These are phyloP conservation scores for Dendrolimus pini DNA, from an alignment of 2,888 invertebrate genomes.

Conservation along the genomic window DNA sequence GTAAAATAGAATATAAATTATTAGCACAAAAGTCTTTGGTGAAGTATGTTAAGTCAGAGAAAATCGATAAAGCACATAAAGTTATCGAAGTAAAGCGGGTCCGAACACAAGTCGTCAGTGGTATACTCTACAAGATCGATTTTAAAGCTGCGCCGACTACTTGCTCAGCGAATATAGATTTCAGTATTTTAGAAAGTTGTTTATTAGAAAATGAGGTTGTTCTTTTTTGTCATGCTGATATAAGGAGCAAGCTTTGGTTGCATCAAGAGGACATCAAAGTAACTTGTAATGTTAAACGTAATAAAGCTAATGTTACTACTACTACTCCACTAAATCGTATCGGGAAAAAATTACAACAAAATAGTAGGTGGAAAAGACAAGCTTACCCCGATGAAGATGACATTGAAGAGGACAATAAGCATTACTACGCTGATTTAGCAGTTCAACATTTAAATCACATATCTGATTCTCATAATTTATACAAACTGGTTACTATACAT, in stretches of 20 bases:
- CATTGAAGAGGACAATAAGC: constrained; percentile 45
- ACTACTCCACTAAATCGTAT: not conserved
- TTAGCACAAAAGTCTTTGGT: constrained; percentile 35
- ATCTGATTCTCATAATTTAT: constrained; percentile 38
- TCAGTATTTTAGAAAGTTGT: constrained; percentile 17
- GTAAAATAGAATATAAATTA: constrained; percentile 21
- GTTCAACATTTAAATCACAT: constrained; percentile 37
- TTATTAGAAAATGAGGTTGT: constrained; percentile 13
- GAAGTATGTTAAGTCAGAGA: constrained; percentile 22
- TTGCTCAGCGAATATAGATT: constrained; percentile 16
- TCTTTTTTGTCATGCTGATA: constrained; percentile 56
- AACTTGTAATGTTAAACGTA: constrained; percentile 26
- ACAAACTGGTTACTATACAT: constrained; percentile 47
- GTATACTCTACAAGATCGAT: constrained; percentile 34
- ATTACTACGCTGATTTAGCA: constrained; percentile 48
- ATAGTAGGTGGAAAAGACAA: constrained; percentile 28
- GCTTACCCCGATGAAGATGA: constrained; percentile 31
- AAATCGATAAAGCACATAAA: constrained; percentile 18
- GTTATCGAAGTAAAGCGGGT: constrained; percentile 36
- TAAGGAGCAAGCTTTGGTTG: constrained; percentile 76
- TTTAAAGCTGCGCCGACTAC: constrained; percentile 29
- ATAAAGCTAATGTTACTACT: constrained; percentile 8
- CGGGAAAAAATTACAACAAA: constrained; percentile 3
- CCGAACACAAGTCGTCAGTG: constrained; percentile 30
- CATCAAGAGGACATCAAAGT: constrained; percentile 44